Evolutionary conservation across 2,113 vertebrate species (phyloP).

Genomic region (Tympanuchus pallidicinctus): DNA sequence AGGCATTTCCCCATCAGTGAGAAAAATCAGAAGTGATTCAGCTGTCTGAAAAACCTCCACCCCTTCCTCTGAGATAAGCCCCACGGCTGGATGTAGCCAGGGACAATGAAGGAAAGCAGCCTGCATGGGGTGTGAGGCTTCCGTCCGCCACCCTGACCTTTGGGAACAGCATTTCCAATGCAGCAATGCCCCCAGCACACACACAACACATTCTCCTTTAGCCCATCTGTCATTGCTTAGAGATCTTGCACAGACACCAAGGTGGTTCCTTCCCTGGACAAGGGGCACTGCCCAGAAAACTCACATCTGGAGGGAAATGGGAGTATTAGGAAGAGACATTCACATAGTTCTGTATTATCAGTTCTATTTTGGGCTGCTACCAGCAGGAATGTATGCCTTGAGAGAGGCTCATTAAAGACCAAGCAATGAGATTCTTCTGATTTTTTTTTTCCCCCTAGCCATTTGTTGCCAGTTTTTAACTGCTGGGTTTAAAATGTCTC

Average conservation of each 20-base stretch:
- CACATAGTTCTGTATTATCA: not conserved
- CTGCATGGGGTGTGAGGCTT: not conserved
- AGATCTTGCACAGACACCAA: not conserved
- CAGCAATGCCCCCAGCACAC: not conserved
- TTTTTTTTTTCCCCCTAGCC: not conserved
- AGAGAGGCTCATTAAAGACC: not conserved
- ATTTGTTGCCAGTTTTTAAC: not conserved
- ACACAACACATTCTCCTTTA: fast-evolving
- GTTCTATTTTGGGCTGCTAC: not conserved
- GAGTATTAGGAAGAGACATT: not conserved
- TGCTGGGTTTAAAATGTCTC: conserved; percentile 1
- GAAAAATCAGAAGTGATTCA: conserved; percentile 17
- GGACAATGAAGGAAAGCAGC: conserved; percentile 34
- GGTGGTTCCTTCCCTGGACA: not conserved
- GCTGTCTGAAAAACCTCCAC: conserved; percentile 25
- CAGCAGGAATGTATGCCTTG: not conserved
- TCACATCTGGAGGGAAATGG: not conserved
- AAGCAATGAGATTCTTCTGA: not conserved
- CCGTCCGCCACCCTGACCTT: not conserved
- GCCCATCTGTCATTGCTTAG: not conserved
- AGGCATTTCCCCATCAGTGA: not conserved
- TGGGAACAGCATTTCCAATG: not conserved
- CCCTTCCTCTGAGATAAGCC: conserved; percentile 52
- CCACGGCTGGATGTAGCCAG: not conserved
- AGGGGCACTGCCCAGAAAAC: not conserved